Percentiles rank a stretch among this genome's conserved stretches.
These are phyloP conservation scores for Bothrops alternatus DNA, from an alignment of 2,797 vertebrate genomes.

Conservation along the genomic window DNA sequence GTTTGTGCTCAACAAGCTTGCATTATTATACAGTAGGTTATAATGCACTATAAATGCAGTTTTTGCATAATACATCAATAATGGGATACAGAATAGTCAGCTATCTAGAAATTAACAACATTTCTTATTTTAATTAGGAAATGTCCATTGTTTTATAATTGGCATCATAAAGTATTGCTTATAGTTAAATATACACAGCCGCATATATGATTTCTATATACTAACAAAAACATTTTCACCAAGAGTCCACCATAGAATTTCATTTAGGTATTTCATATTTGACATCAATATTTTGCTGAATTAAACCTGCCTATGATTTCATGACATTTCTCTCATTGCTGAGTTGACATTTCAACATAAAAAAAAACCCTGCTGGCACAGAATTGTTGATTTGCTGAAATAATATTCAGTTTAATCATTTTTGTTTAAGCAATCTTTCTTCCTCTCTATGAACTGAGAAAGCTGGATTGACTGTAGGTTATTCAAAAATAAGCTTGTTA, in stretches of 20 bases:
- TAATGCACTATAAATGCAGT: neutral
- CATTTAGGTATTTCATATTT: constrained; percentile 62
- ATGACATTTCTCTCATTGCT: constrained; percentile 61
- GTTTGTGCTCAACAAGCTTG: no score
- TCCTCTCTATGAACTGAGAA: constrained; percentile 24
- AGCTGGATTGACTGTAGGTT: constrained; percentile 17
- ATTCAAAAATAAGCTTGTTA: neutral
- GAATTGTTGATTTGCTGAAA: constrained; percentile 47
- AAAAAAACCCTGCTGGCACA: constrained; percentile 56
- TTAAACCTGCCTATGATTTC: constrained; percentile 55
- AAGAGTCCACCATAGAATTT: constrained; percentile 53
- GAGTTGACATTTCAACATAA: constrained; percentile 61
- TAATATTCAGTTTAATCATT: constrained; percentile 33
- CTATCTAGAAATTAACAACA: constrained; percentile 54
- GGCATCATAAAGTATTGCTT: neutral
- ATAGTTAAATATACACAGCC: constrained; percentile 54
- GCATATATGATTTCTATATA: constrained; percentile 27
- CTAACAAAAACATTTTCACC: constrained; percentile 55
- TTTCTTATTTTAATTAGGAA: neutral
- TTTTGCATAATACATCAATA: constrained; percentile 20
- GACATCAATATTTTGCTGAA: constrained; percentile 61
- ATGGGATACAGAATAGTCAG: constrained; percentile 24
- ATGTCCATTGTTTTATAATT: constrained; percentile 49
- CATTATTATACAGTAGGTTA: neutral
- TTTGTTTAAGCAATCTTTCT: constrained; percentile 24